Evolutionary conservation across 2,888 invertebrate genomes (phyloP).

Genomic region (Gryllus longicercus): DNA sequence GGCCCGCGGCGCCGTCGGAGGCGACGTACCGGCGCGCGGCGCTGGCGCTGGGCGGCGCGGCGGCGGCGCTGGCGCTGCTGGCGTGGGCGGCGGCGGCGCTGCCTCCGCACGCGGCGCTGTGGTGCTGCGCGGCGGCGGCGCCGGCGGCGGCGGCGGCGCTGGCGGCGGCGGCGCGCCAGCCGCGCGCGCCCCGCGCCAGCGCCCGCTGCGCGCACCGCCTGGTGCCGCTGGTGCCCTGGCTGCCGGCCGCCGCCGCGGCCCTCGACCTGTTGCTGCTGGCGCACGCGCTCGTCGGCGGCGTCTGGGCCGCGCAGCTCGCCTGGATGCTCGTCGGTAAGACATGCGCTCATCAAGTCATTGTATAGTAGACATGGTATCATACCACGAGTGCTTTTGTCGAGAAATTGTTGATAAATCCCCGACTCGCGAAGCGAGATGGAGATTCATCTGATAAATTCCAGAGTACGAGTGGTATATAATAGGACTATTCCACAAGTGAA

Average conservation of each 20-base stretch:
- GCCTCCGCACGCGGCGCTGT: background rate
- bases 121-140: conserved; percentile 24
- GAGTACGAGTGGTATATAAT: too few relatives aligned
- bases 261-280: conserved; percentile 52
- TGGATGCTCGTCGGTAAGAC: background rate
- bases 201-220: conserved; percentile 6
- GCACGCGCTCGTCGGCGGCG: conserved; percentile 55
- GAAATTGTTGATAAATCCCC: too few relatives aligned
- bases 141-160: conserved; percentile 22
- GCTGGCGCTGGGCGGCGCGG: conserved; percentile 39
- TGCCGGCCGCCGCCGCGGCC: conserved; percentile 52
- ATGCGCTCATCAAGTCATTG: background rate
- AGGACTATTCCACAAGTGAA: too few relatives aligned
- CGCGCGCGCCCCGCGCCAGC: conserved; percentile 43
- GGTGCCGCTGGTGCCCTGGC: conserved; percentile 44
- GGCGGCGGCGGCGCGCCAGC: conserved; percentile 50
- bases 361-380: too few relatives aligned
- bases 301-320: background rate
- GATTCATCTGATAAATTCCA: too few relatives aligned
- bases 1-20: conserved; percentile 38
- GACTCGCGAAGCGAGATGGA: too few relatives aligned
- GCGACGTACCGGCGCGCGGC: conserved; percentile 40
- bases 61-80: conserved; percentile 39
- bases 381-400: too few relatives aligned
- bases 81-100: conserved; percentile 36